Evolutionary conservation across 2,113 vertebrate species (phyloP).

Genomic region (Trematomus loennbergii): DNA sequence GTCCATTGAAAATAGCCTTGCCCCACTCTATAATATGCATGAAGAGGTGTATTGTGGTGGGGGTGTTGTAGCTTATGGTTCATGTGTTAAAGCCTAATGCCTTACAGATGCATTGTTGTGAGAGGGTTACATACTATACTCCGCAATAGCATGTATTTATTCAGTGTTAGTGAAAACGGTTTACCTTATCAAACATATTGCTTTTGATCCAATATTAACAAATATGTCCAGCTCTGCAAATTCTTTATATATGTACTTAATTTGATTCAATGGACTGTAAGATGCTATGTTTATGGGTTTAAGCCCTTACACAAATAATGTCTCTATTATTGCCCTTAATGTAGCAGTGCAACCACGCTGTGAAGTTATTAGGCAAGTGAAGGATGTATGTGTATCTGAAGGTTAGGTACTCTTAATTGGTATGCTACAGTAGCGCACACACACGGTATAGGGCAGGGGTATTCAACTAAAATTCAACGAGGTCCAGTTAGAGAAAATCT

Average conservation of each 20-base stretch:
- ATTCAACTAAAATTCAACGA: too few relatives aligned
- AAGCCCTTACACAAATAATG: not conserved
- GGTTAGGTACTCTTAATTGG: constrained; percentile 45
- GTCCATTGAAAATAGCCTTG: too few relatives aligned
- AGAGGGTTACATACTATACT: not conserved
- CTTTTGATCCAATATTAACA: too few relatives aligned
- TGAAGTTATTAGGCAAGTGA: constrained; percentile 19
- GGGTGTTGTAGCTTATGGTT: not conserved
- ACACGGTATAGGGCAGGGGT: not conserved
- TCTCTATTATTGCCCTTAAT: constrained; percentile 21
- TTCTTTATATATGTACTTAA: not conserved
- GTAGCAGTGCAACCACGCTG: not conserved
- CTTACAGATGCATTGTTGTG: constrained; percentile 1
- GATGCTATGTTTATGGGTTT: not conserved
- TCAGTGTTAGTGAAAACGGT: not conserved
- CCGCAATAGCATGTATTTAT: not conserved
- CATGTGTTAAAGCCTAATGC: not conserved
- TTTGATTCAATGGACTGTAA: not conserved
- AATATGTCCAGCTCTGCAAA: too few relatives aligned
- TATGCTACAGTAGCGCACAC: constrained; percentile 7
- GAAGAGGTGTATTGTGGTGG: not conserved
- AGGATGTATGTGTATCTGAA: constrained; percentile 24
- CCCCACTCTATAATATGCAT: not conserved
- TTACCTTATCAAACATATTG: too few relatives aligned
- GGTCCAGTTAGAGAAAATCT: too few relatives aligned